Evolutionary conservation across 64 coral and sea anemone species (phyloP).

Genomic region (Acropora tenuis): DNA sequence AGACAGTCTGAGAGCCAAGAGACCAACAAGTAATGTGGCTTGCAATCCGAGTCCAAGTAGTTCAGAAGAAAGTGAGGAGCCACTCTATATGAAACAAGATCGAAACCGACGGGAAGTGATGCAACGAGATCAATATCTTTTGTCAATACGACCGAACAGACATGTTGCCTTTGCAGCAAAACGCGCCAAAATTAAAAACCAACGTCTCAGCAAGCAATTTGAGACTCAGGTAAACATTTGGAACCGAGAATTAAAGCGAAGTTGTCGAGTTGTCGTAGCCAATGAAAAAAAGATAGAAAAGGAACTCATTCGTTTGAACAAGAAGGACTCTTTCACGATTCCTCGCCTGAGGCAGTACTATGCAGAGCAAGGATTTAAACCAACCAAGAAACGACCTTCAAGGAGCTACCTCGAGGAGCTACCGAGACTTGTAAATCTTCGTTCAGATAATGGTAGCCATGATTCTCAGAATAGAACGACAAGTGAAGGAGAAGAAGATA

Average conservation of each 20-base stretch:
- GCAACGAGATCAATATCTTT: constrained; percentile 41
- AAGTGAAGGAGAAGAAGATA: background rate
- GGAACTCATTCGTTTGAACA: background rate
- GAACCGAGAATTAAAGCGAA: constrained; percentile 18
- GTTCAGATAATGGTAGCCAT: background rate
- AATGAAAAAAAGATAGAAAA: constrained; percentile 9
- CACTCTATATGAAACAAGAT: background rate
- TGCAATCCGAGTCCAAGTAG: background rate
- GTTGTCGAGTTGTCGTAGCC: background rate
- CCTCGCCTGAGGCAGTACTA: background rate
- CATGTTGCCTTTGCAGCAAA: constrained; percentile 58
- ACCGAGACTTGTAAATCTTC: constrained; percentile 3
- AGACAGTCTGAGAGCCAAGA: background rate
- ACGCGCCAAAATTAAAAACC: constrained; percentile 61
- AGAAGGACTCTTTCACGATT: background rate
- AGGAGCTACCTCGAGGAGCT: background rate
- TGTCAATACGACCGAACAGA: constrained; percentile 41
- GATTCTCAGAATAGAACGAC: background rate
- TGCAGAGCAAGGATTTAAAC: background rate
- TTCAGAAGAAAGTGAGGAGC: constrained; percentile 32
- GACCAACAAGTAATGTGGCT: background rate
- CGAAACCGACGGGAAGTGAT: constrained; percentile 12
- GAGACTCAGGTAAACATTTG: background rate
- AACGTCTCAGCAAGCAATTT: background rate
- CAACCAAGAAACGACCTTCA: background rate